Percentiles rank a stretch among this genome's conserved stretches.
These are phyloP conservation scores for Lobophora halterata DNA, from an alignment of 2,888 invertebrate species.

Conservation along the genomic window DNA sequence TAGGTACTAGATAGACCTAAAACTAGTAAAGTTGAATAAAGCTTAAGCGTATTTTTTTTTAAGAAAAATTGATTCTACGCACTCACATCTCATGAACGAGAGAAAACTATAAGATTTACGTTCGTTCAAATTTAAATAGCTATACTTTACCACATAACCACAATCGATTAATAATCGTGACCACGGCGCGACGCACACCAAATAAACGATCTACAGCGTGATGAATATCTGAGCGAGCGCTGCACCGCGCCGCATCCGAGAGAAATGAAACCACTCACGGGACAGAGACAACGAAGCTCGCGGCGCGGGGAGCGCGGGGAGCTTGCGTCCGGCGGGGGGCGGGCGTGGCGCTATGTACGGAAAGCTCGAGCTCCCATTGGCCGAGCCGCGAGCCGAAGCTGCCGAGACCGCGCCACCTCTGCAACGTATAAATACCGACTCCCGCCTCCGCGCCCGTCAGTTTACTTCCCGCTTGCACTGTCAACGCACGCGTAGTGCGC, in stretches of 20 bases:
- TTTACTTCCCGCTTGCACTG: conserved; percentile 63
- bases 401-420: conserved; percentile 50
- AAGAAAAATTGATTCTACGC: too few relatives aligned
- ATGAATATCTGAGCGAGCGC: conserved; percentile 41
- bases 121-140: conserved; percentile 34
- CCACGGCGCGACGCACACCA: conserved; percentile 42
- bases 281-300: conserved; percentile 33
- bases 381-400: conserved; percentile 38
- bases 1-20: too few relatives aligned
- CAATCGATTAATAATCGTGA: conserved; percentile 48
- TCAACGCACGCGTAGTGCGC: conserved; percentile 54
- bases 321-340: conserved; percentile 30
- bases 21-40: too few relatives aligned
- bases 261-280: conserved; percentile 31
- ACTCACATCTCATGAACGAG: conserved; percentile 1
- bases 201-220: conserved; percentile 38
- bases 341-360: conserved; percentile 63
- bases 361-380: conserved; percentile 65
- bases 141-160: conserved; percentile 44
- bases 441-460: conserved; percentile 73
- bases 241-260: conserved; percentile 34
- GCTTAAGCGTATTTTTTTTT: too few relatives aligned
- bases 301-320: conserved; percentile 28
- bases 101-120: conserved; percentile 27
- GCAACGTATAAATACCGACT: conserved; percentile 56